phyloP scores from a whole-genome alignment of 2,113 vertebrate genomes.

The cattle (Bos taurus) region ARS-UCD2.0 NC_037336.1:67396001-67396500 shows the following conservation, averaged over 20 bases:
- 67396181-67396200: not conserved
- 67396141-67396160: not conserved
- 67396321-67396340: not conserved
- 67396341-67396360: not conserved
- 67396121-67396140: not conserved
- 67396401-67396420: not conserved
- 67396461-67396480: not conserved
- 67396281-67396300: not conserved
- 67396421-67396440: not conserved
- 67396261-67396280: not conserved
- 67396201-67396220: not conserved
- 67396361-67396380: not conserved
- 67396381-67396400: not conserved
- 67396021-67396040: constrained; percentile 13
- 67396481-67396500: not conserved
- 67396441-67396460: not conserved
- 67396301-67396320: not conserved
- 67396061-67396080: not conserved
- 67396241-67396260: not conserved
- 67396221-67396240: not conserved
- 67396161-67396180: not conserved
- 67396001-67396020: not conserved
- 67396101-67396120: not conserved
- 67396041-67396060: not conserved
- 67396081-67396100: not conserved